Evolutionary conservation across 2,888 invertebrate species (phyloP), one percentile per base, ranked within the genome.

Genomic region (Lissonota sp.): DNA sequence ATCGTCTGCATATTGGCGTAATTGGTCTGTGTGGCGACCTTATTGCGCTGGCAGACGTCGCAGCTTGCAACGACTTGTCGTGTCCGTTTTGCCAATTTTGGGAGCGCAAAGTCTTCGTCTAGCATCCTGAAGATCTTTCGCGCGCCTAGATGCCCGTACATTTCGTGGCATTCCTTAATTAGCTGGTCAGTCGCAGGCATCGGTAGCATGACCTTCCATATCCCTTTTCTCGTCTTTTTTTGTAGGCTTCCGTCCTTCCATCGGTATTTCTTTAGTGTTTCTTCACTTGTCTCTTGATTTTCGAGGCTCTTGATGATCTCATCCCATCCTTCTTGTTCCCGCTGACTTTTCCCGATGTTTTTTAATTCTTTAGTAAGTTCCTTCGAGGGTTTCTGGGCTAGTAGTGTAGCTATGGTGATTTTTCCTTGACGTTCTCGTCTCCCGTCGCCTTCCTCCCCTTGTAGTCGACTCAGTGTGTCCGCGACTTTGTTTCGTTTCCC

Each of bases 51-150:
- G 5, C 55, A 55, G 5, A 26, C 16, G 5, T 55, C 55, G 10
- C 14, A 55, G 6, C 3, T 16, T 1, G 55, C 55, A 4, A 55
- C 1, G 14, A 16, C 16, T 3, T 55, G 55, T 55, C 55, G 14
- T 4, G 37, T 51, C 10, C 12, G 37, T 26, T 3, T 26, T 1
- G 26, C 26, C 26, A 26, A 3, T 26, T 26, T 26, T 26, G 3
- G 1, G 26, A 26, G 26, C 3, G 26, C 26, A n/a, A 51, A 51
- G n/a, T 37, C 49, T 6, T 51, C 51, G n/a, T 64, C 51, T 0
- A 64, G 51, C 49, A 37, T 64, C 4, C 64, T 26, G 6, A 64
- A 64, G n/a, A 26, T 12, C 37, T 64, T 64, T 5, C 51, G 14
- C n/a, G 64, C 51, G 0, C 51, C 51, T 4, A 14, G 37, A 49